Percentiles rank a stretch among this genome's conserved stretches.
phyloP scores from a whole-genome alignment of 2,113 vertebrate genomes.

The Gymnogyps californianus region DNA sequence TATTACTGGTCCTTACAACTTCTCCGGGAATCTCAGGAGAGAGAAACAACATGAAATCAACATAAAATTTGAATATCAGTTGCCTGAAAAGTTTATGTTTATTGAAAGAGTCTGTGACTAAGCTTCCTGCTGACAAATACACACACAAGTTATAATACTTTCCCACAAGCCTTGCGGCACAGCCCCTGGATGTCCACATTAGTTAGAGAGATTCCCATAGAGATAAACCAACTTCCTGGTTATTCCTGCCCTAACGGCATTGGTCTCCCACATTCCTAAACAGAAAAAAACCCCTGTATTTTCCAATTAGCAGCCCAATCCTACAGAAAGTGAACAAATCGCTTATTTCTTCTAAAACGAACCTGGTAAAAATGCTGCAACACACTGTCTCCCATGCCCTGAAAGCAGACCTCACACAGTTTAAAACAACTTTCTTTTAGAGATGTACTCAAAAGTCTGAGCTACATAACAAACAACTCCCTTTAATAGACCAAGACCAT shows the following conservation, averaged over 20 bases:
- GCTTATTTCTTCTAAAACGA: not conserved
- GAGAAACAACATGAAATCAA: not conserved
- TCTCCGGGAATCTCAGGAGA: not conserved
- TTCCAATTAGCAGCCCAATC: not conserved
- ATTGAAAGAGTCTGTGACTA: not conserved
- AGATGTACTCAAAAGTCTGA: rapidly evolving
- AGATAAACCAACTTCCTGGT: not conserved
- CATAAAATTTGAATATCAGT: not conserved
- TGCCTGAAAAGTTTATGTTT: not conserved
- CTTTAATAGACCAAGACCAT: rapidly evolving
- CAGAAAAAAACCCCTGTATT: rapidly evolving
- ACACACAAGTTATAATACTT: not conserved
- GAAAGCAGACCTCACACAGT: not conserved
- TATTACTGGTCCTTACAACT: not conserved
- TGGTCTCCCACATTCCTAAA: not conserved
- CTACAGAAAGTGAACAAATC: not conserved
- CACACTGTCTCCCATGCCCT: rapidly evolving
- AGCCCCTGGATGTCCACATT: not conserved
- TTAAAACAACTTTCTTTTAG: not conserved
- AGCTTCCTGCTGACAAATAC: not conserved
- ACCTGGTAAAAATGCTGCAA: not conserved
- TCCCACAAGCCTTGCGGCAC: not conserved
- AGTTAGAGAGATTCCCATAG: not conserved
- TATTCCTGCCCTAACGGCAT: not conserved
- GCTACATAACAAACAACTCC: rapidly evolving